A percentile compares a stretch with the other conserved stretches of the same genome.
These are phyloP conservation scores for Leiothrix lutea DNA, from an alignment of 2,113 vertebrate species.

Conservation along the genomic window DNA sequence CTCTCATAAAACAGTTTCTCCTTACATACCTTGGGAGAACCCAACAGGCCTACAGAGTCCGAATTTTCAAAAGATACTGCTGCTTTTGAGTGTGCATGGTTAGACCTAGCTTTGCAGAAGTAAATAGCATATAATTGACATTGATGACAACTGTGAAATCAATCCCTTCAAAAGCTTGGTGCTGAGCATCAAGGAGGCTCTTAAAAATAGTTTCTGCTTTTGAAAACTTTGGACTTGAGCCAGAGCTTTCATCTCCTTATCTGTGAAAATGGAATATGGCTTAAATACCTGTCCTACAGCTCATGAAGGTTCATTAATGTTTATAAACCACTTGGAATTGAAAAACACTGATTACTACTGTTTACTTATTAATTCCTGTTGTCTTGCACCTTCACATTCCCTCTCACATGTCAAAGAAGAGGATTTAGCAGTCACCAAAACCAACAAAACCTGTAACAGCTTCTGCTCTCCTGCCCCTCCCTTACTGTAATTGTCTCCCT, in stretches of 20 bases:
- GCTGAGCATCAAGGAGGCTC: neutral
- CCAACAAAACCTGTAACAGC: neutral
- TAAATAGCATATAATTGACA: neutral
- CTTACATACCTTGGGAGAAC: neutral
- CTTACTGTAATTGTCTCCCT: neutral
- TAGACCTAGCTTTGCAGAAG: neutral
- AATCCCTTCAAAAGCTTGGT: neutral
- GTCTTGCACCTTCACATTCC: neutral
- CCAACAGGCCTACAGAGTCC: neutral
- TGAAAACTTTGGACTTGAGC: constrained; percentile 40
- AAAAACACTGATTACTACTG: neutral
- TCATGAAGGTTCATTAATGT: neutral
- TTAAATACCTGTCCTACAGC: constrained; percentile 21
- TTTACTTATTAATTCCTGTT: constrained; percentile 22
- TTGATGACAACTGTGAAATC: neutral
- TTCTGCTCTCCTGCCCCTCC: neutral
- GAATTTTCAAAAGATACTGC: neutral
- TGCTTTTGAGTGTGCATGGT: neutral
- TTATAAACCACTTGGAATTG: neutral
- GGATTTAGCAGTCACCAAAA: neutral
- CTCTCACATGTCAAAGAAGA: neutral
- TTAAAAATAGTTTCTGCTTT: constrained; percentile 29
- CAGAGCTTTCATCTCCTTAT: constrained; percentile 55
- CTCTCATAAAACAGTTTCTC: neutral
- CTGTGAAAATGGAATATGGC: neutral